These are phyloP conservation scores for Phylloscopus trochiloides DNA, from an alignment of 2,113 vertebrate genomes.

Conservation along the genomic window DNA sequence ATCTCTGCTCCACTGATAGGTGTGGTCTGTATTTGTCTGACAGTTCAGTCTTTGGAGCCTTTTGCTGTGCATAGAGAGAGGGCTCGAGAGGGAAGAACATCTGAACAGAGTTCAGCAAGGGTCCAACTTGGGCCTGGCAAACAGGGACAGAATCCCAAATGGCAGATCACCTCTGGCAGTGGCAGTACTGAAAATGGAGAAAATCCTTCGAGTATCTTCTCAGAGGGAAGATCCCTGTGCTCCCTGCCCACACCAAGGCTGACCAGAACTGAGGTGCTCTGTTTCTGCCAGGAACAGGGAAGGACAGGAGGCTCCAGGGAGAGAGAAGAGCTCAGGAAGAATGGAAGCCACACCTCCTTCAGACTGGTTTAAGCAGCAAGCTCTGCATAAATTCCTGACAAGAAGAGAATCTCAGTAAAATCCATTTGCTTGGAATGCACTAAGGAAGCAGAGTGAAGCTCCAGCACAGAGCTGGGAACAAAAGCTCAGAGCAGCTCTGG, in stretches of 20 bases:
- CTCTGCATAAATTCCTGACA: neutral
- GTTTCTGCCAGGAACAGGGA: neutral
- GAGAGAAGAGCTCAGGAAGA: neutral
- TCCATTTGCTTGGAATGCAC: neutral
- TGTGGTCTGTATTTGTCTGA: neutral
- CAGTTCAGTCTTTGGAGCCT: neutral
- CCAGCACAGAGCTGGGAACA: constrained; percentile 16
- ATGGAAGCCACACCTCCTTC: neutral
- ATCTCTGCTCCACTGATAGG: neutral
- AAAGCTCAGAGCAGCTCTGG: neutral
- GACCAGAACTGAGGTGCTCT: neutral
- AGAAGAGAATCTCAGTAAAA: neutral
- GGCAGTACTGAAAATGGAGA: neutral
- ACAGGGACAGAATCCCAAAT: neutral
- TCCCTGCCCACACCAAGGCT: neutral
- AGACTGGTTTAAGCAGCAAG: neutral
- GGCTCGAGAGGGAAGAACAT: neutral
- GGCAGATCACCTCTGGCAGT: neutral
- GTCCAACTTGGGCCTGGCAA: neutral
- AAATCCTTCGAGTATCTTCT: neutral
- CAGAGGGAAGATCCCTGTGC: neutral
- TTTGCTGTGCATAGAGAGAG: neutral
- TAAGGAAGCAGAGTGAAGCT: neutral
- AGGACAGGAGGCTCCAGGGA: neutral
- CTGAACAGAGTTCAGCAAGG: neutral